Evolutionary conservation across 2,113 vertebrate genomes (phyloP), one percentile per base, ranked within the genome.

Genomic region (Asarcornis scutulata): DNA sequence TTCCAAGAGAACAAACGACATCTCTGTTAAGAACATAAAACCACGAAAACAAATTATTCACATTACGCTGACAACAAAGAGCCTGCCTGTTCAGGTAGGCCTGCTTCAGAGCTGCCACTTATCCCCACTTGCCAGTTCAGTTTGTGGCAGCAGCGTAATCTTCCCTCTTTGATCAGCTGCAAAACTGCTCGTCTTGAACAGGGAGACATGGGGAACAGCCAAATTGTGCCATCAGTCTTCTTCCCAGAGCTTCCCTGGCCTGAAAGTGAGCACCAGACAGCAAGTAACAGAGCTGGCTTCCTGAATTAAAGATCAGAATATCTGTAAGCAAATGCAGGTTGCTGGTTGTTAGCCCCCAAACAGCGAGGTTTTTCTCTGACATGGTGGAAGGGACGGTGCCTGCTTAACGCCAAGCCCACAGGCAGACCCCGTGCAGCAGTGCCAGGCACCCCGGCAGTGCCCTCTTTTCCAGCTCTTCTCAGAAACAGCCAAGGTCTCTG

Each of bases 81-180:
- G 58, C 31, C 74, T 8, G 4, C 55, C 88, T 71, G 64, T 44
- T 89, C 85, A 89, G 79, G 94, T 27, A 94, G 89, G 76, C 8
- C 72, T 78, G 64, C 83, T 72, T 78, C 76, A 93, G 89, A 91
- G 73, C 85, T 89, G 89, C 50, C 68, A 27, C 55, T 86, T 38
- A 64, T 63, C 42, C 81, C 25, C 36, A 9, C 64, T 53, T 20
- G 0, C 4, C 88, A 66, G 69, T 73, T 94, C 44, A 88, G 83
- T 58, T 88, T 29, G 21, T 7, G 2, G 90, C 88, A 93, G 92
- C 90, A 81, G 73, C 73, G n/a, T 58, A 72, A 91, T 96, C 77
- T 86, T 76, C 23, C 56, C 0, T 23, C 94, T 96, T 95, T 95
- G 95, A 96, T 94, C 95, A 95, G 66, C 88, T 64, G 58, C 76